Evolutionary conservation across 2,113 vertebrate species (phyloP).

Genomic region (Engystomops pustulosus): DNA sequence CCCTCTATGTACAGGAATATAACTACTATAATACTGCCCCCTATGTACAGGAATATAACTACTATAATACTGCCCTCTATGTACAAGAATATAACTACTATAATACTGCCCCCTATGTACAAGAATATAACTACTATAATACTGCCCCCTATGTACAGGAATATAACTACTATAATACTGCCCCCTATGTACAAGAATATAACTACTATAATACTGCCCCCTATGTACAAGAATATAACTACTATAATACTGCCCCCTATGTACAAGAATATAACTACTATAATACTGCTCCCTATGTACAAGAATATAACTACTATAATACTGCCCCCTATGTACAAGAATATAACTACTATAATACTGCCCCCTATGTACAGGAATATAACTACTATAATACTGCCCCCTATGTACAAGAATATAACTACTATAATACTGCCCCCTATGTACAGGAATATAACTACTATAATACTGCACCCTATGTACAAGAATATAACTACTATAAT

Average conservation of each 20-base stretch:
- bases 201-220: slow-evolving; percentile 13
- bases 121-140: no score
- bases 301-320: slow-evolving; percentile 12
- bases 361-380: slow-evolving; percentile 3
- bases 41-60: no score
- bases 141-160: no score
- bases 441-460: slow-evolving; percentile 21
- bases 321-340: neutral
- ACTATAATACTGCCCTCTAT: no score
- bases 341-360: slow-evolving; percentile 17
- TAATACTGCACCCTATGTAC: slow-evolving; percentile 2
- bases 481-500: slow-evolving; percentile 17
- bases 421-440: slow-evolving; percentile 9
- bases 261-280: slow-evolving; percentile 18
- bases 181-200: neutral
- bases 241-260: slow-evolving; percentile 11
- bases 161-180: no score
- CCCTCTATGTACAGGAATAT: no score
- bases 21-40: no score
- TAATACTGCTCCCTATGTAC: slow-evolving; percentile 5
- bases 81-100: no score
- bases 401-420: slow-evolving; percentile 16
- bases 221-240: slow-evolving; percentile 12
- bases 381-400: slow-evolving; percentile 15
- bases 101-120: no score